Conservation (phyloP, 30 jellyfish, hydroid and myxozoan genomes). For the Hydra vulgaris region DNA sequence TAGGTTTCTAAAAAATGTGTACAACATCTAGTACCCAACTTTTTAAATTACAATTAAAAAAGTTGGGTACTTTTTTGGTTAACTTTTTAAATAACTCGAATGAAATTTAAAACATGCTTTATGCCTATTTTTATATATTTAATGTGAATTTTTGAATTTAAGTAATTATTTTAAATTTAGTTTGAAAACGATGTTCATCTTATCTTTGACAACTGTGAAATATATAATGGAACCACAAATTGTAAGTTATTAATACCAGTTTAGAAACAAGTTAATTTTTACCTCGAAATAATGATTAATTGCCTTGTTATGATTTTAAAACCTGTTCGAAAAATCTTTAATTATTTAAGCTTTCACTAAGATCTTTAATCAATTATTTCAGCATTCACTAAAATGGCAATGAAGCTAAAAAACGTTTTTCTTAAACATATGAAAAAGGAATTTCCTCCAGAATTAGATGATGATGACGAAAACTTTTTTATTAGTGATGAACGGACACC, state of each 20-base stretch:
- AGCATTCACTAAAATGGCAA: constrained; percentile 89
- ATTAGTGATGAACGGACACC: constrained; percentile 49
- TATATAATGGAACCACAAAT: constrained; percentile 70
- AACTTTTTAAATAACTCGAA: no score
- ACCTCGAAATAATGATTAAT: no score
- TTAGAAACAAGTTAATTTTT: no score
- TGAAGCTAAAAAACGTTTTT: constrained; percentile 53
- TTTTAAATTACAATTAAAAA: no score
- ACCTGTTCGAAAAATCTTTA: no score
- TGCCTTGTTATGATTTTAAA: no score
- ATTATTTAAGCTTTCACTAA: no score
- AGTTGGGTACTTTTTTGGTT: no score
- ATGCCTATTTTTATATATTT: not conserved
- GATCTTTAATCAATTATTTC: no score
- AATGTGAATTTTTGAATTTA: not conserved
- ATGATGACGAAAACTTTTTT: constrained; percentile 66
- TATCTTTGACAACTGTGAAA: constrained; percentile 57
- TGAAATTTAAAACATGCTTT: no score
- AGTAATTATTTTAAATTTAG: constrained; percentile 13
- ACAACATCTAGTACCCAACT: no score
- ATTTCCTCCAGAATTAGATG: constrained; percentile 61
- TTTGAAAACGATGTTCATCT: constrained; percentile 52
- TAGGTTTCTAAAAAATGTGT: no score
- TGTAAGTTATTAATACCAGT: constrained; percentile 69
- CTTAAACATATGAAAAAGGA: constrained; percentile 51